Base-by-base conservation (phyloP, 2,888 invertebrate genomes). In the Melanophora roralis region DNA sequence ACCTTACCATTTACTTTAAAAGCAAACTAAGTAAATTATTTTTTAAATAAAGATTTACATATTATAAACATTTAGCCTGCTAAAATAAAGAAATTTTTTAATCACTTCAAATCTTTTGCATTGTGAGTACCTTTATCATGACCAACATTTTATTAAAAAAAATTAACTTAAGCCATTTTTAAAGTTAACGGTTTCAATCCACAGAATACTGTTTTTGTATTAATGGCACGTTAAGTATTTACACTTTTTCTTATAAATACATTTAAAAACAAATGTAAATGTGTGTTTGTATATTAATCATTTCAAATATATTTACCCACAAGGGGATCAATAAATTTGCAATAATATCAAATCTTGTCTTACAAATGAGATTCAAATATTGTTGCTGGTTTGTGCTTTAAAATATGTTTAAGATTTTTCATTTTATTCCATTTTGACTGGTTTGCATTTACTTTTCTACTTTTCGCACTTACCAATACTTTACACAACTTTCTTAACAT, bases 321-420 rank as follows among this genome's bases (percentile, higher is more conserved):
- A 71, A 68, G 74, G 67, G 74, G 78, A 74, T 81, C 76, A 81
- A 73, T 78, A 78, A 81, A 78, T 68, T 79, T 79, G 64, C 64
- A 75, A 71, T 81, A 75, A 71, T 72, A 67, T 78, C 43, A 78
- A 78, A 81, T 60, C 45, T 69, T 67, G 40, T 81, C 45, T 43
- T 65, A 55, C 79, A 72, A 72, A 80, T 80, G 36, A 60, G 57
- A 74, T 77, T 76, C 78, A 49, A 47, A 69, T 59, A 38, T 60
- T 67, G 12, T 2, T 62, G 19, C 27, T 38, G 32, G 14, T 34
- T 71, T 32, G 67, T 53, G 47, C 43, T n/a, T n/a, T 38, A 64
- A 77, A 76, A 64, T 62, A 45, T 3, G 43, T 64, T 68, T 40
- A 19, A 27, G 27, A 5, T 27, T 27, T 3, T 27, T 3, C 27